Conservation (phyloP, 1,140 invertebrate genomes). For the Acyrthosiphon pisum region DNA sequence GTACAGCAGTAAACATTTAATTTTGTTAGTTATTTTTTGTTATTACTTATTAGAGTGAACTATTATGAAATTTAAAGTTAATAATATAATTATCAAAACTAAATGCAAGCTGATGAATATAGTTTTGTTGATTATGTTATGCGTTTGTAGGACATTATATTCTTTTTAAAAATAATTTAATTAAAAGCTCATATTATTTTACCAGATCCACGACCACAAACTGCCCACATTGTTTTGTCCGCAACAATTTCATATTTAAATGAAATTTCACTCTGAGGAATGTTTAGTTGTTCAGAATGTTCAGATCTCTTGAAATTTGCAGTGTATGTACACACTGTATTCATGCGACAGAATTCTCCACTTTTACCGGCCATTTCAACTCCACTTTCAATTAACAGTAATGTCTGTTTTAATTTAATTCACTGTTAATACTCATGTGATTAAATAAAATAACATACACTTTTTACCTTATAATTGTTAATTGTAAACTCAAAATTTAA, state of each 20-base stretch:
- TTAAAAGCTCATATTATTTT: slow-evolving; percentile 52
- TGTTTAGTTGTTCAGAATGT: slow-evolving; percentile 62
- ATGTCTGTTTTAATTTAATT: slow-evolving; percentile 5
- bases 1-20: not conserved
- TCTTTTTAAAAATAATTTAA: not conserved
- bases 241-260: slow-evolving; percentile 93
- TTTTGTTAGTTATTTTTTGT: not conserved
- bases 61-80: not conserved
- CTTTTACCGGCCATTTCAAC: slow-evolving; percentile 49
- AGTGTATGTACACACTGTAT: slow-evolving; percentile 84
- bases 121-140: not conserved
- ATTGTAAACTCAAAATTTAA: slow-evolving; percentile 46
- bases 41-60: not conserved
- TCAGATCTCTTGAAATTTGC: slow-evolving; percentile 71
- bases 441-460: not conserved
- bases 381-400: slow-evolving; percentile 36
- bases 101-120: not conserved
- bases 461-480: slow-evolving; percentile 42
- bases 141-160: not conserved
- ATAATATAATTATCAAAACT: not conserved
- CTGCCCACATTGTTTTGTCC: slow-evolving; percentile 90
- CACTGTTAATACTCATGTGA: not conserved
- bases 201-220: slow-evolving; percentile 80
- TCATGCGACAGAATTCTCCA: slow-evolving; percentile 85
- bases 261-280: slow-evolving; percentile 65